Evolutionary conservation across 2,797 vertebrate species (phyloP).

Genomic region (Carduelis carduelis): DNA sequence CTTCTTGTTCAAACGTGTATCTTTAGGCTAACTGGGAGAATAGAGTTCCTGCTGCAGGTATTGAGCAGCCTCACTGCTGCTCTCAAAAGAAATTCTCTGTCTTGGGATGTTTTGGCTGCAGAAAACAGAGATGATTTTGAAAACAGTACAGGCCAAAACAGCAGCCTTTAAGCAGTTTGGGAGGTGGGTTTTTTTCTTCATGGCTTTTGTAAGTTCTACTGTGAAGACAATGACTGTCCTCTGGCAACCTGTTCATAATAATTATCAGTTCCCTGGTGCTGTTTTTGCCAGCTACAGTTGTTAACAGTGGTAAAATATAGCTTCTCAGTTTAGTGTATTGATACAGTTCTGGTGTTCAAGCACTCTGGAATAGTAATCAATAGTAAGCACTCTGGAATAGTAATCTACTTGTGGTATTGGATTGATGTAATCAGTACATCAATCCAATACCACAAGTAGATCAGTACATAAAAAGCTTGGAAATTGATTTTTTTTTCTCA

Average conservation of each 20-base stretch:
- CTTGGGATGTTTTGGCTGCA: not conserved
- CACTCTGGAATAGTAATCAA: not conserved
- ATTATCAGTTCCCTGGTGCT: not conserved
- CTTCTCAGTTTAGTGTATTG: not conserved
- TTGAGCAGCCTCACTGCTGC: not conserved
- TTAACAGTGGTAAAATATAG: not conserved
- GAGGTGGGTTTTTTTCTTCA: not conserved
- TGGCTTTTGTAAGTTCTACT: not conserved
- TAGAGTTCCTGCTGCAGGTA: not conserved
- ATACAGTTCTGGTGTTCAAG: not conserved
- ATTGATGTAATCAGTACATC: not conserved
- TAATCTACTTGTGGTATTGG: not conserved
- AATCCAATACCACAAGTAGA: not conserved
- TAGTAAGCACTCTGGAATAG: not conserved
- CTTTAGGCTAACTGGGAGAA: not conserved
- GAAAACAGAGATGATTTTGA: not conserved
- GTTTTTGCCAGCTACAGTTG: not conserved
- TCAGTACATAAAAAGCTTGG: not conserved
- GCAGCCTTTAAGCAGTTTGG: not conserved
- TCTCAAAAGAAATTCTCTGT: not conserved
- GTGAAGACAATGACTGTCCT: not conserved
- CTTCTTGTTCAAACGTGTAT: not conserved
- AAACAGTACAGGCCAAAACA: not conserved
- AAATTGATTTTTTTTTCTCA: not conserved
- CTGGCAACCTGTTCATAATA: not conserved